Evolutionary conservation across 2,113 vertebrate species (phyloP).

Genomic region (Perca fluviatilis): DNA sequence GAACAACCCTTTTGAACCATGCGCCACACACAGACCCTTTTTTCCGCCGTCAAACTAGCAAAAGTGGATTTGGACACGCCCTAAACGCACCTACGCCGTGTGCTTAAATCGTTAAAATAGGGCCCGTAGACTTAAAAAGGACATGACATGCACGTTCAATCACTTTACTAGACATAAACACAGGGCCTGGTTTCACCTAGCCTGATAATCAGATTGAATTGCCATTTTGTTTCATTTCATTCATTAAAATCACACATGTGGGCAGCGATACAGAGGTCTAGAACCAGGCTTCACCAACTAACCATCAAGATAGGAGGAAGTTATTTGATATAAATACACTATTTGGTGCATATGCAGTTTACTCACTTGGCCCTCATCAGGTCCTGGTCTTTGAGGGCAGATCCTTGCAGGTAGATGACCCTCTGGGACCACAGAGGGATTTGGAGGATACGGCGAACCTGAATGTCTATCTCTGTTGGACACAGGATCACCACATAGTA

Average conservation of each 20-base stretch:
- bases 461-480: conserved; percentile 96
- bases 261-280: too few relatives aligned
- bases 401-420: conserved; percentile 98
- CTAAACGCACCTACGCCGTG: too few relatives aligned
- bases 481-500: conserved; percentile 99
- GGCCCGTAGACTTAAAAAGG: background rate
- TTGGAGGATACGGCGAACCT: conserved; percentile 96
- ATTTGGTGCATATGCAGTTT: too few relatives aligned
- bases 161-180: background rate
- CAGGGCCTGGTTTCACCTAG: background rate
- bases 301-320: too few relatives aligned
- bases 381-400: conserved; percentile 97
- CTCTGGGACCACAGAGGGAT: conserved; percentile 98
- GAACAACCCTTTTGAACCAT: too few relatives aligned
- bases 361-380: conserved; percentile 98
- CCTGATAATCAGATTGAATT: background rate
- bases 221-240: background rate
- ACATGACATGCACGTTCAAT: background rate
- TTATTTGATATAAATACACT: too few relatives aligned
- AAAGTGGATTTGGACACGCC: too few relatives aligned
- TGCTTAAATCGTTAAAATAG: too few relatives aligned
- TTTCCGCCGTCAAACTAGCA: too few relatives aligned
- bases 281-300: too few relatives aligned
- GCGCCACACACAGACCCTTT: too few relatives aligned
- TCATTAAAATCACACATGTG: too few relatives aligned